Evolutionary conservation across 2,797 vertebrate species (phyloP).

Genomic region (Percopsis omiscomaycus): DNA sequence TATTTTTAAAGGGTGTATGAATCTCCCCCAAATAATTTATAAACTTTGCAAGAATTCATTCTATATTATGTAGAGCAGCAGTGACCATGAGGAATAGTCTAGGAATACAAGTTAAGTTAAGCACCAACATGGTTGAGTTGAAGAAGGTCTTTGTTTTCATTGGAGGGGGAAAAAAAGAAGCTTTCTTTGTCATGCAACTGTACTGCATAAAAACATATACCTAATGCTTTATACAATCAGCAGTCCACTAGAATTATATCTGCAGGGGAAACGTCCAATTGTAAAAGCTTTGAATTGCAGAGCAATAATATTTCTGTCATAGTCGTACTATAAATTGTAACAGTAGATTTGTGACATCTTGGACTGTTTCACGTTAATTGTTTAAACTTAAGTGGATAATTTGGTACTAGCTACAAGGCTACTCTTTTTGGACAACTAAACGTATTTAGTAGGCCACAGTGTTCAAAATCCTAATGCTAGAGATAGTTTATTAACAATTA

Average conservation of each 20-base stretch:
- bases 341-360: constrained; percentile 11
- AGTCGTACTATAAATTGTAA: constrained; percentile 23
- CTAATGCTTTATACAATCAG: constrained; percentile 7
- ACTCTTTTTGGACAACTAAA: constrained; percentile 2
- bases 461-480: not conserved
- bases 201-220: not conserved
- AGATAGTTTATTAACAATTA: constrained; percentile 21
- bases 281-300: constrained; percentile 31
- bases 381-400: constrained; percentile 5
- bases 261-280: constrained; percentile 9
- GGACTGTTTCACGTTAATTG: constrained; percentile 1
- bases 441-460: constrained; percentile 17
- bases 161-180: constrained; percentile 13
- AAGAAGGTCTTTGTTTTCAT: constrained; percentile 15
- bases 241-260: constrained; percentile 1
- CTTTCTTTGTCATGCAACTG: constrained; percentile 4
- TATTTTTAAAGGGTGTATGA: constrained; percentile 38
- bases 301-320: constrained; percentile 38
- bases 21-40: constrained; percentile 19
- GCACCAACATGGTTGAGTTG: constrained; percentile 10
- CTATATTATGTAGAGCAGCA: constrained; percentile 25
- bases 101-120: constrained; percentile 19
- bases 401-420: constrained; percentile 14
- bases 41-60: constrained; percentile 31
- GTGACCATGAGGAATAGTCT: constrained; percentile 11